Evolutionary conservation across 2,888 invertebrate genomes (phyloP), one percentile per base, ranked within the genome.

Genomic region (Dioctria linearis): DNA sequence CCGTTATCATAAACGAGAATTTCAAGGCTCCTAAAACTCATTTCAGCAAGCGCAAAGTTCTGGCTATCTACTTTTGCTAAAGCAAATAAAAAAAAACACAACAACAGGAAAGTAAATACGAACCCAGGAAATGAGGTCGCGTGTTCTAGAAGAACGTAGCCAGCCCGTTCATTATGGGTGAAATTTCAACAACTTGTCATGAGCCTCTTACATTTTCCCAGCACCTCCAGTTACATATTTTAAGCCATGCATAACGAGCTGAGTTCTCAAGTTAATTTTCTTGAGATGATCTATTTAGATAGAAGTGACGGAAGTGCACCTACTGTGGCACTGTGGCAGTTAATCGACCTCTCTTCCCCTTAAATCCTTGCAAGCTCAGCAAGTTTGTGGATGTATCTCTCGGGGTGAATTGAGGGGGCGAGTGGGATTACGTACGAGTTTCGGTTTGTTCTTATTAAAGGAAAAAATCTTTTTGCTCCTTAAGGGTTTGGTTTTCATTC

Each of bases 211-310:
- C 73, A 57, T 73, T 57, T 73, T 73, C 40, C 73, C 13, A 73
- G 57, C 73, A 73, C 73, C 42, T 73, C 57, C 13, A 25, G 25
- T 25, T 25, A 59, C 42, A 73, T 73, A 59, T 73, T 54, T 57
- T 73, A 73, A 54, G 42, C 57, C 73, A 73, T 57, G 73, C 73
- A 59, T 73, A 73, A 57, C 73, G 73, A 73, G 73, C 57, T 5
- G 59, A 73, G 57, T 73, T 73, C 73, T 42, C 73, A 73, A 73
- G 73, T 73, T 73, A 73, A 73, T 73, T 73, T 73, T 73, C 73
- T 73, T 73, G n/a, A 73, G 73, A 73, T 73, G 73, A 73, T 73
- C 57, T 73, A 73, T 57, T 73, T 73, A 73, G 73, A 73, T 73
- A 71, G 11, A 42, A 37, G 6, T 51, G 11, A 4, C 49, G 0